Percentiles rank a stretch among this genome's conserved stretches.
phyloP scores from a whole-genome alignment of 2,113 vertebrate species.

The Engystomops pustulosus region DNA sequence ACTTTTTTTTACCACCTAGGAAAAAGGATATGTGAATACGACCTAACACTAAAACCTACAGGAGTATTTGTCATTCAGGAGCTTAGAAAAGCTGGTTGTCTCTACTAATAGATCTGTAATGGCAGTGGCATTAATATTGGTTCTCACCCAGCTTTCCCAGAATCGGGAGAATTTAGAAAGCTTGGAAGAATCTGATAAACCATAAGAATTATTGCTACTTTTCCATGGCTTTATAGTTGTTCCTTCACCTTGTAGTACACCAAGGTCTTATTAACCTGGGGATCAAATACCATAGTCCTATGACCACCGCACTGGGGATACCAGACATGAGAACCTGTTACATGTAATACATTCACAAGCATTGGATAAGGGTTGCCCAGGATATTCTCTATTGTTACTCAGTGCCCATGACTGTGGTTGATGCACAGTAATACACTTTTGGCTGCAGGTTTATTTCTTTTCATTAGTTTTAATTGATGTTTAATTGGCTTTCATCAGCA shows the following conservation, averaged over 20 bases:
- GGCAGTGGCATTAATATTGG: no score
- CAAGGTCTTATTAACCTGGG: no score
- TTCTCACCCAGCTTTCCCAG: neutral
- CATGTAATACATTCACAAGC: neutral
- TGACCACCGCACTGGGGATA: neutral
- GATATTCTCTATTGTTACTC: neutral
- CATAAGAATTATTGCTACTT: neutral
- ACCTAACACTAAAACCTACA: no score
- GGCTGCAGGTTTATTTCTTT: neutral
- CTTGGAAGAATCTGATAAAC: neutral
- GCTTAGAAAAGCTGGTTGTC: neutral
- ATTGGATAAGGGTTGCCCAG: neutral
- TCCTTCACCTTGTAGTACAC: neutral
- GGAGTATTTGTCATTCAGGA: neutral
- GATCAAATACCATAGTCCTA: neutral
- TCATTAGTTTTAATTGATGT: constrained; percentile 14
- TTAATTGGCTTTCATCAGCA: neutral
- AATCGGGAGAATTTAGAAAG: no score
- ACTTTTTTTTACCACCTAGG: no score
- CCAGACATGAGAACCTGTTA: neutral
- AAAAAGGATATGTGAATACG: no score
- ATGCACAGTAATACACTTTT: neutral
- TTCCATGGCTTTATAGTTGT: no score
- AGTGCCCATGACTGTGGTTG: neutral
- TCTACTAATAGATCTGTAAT: neutral